Base-by-base conservation (phyloP, 1,140 invertebrate species). In the Antheraea pernyi region DNA sequence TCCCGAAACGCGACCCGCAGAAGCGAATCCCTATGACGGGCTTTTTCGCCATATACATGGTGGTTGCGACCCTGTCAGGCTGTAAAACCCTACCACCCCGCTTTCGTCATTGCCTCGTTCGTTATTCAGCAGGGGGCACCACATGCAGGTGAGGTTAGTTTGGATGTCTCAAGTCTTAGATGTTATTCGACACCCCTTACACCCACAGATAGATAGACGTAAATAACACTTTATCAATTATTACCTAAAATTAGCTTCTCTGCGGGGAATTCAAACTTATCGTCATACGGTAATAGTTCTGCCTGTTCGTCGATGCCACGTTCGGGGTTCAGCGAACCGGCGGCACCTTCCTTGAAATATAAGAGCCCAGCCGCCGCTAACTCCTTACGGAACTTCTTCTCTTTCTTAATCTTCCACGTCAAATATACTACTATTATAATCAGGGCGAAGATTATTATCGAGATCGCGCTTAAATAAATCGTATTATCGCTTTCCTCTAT, bases 231-330 rank as follows among this genome's bases (percentile, higher is more conserved):
- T 53, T 53, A 16, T 2, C 5, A 16, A 53, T 16, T 36, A 79
- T 91, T 93, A 96, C 98, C 98, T 82, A 98, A 92, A 85, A 96
- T 95, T 0, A 99, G 92, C 88, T 95, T 95, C 65, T 98, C 96
- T 18, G 95, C 92, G 0, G 97, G 97, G 88, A 99, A 98, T 89
- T 99, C 98, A 94, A 96, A 99, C 79, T 95, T 95, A 69, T 95
- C 95, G 84, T 99, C 96, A 74, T 99, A 99, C 0, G 98, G 98
- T 59, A 99, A 91, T 19, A 98, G 92, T 73, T 98, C 97, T 0
- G 97, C 98, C 93, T 99, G 98, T 83, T 99, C 97, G 64, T 97
- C 96, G 0, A 99, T 93, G 0, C 96, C 96, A 18, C 98, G 86
- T 10, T 98, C 97, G 0, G 97, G 97, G 93, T 99, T 99, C 9